These are phyloP conservation scores for Cataglyphis albicans DNA, from an alignment of 2,888 invertebrate species.

Conservation along the genomic window DNA sequence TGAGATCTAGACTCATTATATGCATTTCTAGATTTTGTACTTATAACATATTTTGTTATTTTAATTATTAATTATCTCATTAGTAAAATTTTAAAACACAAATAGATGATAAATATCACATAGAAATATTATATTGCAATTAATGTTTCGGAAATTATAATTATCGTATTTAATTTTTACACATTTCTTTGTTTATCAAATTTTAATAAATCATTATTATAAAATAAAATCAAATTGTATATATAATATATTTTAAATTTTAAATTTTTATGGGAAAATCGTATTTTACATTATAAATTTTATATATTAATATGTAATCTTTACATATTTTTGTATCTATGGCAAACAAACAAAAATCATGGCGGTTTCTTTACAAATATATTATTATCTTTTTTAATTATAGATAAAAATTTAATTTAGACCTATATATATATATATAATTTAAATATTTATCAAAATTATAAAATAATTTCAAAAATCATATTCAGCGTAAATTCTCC, in stretches of 20 bases:
- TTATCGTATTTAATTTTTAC: conserved; percentile 6
- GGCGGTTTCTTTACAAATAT: background rate
- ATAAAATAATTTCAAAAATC: background rate
- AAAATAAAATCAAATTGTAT: conserved; percentile 8
- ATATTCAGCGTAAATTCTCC: background rate
- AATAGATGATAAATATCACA: background rate
- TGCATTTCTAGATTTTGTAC: background rate
- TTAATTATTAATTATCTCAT: background rate
- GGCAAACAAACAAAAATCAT: background rate
- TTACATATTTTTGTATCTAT: background rate
- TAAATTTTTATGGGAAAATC: background rate
- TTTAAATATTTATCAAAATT: background rate
- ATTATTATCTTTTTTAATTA: background rate
- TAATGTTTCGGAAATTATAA: background rate
- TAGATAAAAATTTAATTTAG: background rate
- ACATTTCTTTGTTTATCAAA: background rate
- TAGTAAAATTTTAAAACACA: background rate
- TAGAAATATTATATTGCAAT: background rate
- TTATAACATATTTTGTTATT: background rate
- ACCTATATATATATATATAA: background rate
- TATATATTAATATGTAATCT: background rate
- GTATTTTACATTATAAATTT: background rate
- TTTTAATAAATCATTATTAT: conserved; percentile 6
- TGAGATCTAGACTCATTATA: background rate
- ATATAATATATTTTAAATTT: background rate